Base-by-base conservation (phyloP, 2,797 vertebrate genomes). In the Dermochelys coriacea region DNA sequence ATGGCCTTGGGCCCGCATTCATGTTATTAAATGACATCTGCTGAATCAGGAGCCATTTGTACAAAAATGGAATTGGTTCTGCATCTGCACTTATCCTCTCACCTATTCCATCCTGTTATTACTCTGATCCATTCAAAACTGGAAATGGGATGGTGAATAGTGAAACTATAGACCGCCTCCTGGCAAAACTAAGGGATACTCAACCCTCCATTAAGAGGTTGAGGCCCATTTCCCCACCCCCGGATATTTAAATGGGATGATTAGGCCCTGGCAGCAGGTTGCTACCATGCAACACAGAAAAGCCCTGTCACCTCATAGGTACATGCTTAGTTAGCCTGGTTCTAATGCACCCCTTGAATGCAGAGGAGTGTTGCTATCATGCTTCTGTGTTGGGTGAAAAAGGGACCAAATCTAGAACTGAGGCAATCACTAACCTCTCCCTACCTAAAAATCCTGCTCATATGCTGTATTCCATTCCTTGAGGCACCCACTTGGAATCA, bases 401-500 rank as follows among this genome's bases (percentile, higher is more conserved):
- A 12, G 61, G 41, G 6, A 29, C 5, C 16, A 82, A 49, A 75
- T 34, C 12, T 45, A 18, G 45, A 68, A 21, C 82, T 82, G 52
- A 31, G 71, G 8, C 37, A n/a, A 8, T 5, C 68, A 59, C 1
- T 5, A 34, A 68, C n/a, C 41, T 23, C 68, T 27, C 27, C 79
- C 12, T 19, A 8, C 18, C 34, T 31, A 45, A 45, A n/a, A 12
- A 6, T 29, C 6, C 23, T 74, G 25, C n/a, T 8, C 27, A 41
- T 10, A 29, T 83, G 37, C 47, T 64, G 21, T 34, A 47, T 55
- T 55, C 25, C 4, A 23, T 50, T 45, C 15, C 3, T 78, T 54
- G 0, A 41, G 14, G 5, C 34, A 3, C 5, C 47, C 1, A 1
- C 55, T 21, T 3, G 61, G 3, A 80, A 45, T 37, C 81, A 16